phyloP scores from a whole-genome alignment of 2,113 vertebrate genomes.

The Kryptolebias marmoratus region DNA sequence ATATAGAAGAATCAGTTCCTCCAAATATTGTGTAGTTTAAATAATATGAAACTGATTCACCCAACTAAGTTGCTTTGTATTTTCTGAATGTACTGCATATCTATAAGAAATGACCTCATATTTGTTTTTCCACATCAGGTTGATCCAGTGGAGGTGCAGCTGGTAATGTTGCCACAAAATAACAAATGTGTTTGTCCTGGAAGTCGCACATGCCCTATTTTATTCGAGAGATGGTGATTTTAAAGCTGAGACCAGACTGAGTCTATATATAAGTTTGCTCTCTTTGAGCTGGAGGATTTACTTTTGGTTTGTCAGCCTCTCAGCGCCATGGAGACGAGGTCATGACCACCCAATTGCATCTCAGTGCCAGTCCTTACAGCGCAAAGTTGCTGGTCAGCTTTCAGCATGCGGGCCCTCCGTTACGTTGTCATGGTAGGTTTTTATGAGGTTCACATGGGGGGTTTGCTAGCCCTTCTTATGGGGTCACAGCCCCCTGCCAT shows the following conservation, averaged over 20 bases:
- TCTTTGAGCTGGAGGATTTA: constrained; percentile 59
- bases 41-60: neutral
- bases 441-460: constrained; percentile 56
- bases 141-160: neutral
- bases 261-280: constrained; percentile 57
- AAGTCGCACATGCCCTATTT: constrained; percentile 33
- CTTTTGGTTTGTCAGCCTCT: constrained; percentile 63
- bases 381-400: constrained; percentile 46
- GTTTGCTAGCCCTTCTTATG: constrained; percentile 26
- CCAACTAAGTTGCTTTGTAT: neutral
- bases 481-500: constrained; percentile 46
- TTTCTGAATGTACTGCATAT: neutral
- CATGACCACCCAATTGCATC: constrained; percentile 46
- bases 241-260: constrained; percentile 58
- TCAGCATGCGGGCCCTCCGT: constrained; percentile 34
- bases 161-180: constrained; percentile 7
- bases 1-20: neutral
- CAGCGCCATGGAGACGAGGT: constrained; percentile 55
- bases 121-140: neutral
- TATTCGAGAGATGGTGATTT: constrained; percentile 33
- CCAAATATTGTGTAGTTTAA: neutral
- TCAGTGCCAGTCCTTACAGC: constrained; percentile 38
- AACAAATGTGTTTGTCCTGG: constrained; percentile 13
- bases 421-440: constrained; percentile 27
- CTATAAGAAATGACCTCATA: neutral